Conservation (phyloP, 2,888 invertebrate genomes). For the Leptopterna dolabrata region DNA sequence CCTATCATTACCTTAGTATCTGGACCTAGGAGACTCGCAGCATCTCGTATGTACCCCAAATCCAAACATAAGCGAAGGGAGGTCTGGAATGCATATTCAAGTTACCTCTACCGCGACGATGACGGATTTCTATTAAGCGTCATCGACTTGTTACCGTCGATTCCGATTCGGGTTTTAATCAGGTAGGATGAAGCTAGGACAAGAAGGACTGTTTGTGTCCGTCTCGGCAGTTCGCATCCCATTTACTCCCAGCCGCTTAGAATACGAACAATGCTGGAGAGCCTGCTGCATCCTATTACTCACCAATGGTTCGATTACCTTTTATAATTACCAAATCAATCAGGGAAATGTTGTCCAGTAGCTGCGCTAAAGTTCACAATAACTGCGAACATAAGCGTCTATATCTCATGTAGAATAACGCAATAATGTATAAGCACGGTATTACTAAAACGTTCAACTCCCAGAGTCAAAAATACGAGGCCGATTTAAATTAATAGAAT, state of each 20-base stretch:
- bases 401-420: too few species aligned
- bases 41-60: conserved; percentile 54
- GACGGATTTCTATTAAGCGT: conserved; percentile 29
- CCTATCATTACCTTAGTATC: conserved; percentile 48
- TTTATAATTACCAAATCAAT: too few species aligned
- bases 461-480: too few species aligned
- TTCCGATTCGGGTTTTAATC: neutral
- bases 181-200: neutral
- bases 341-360: too few species aligned
- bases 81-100: conserved; percentile 45
- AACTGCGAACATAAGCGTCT: too few species aligned
- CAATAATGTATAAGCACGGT: too few species aligned
- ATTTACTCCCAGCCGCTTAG: neutral
- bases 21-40: conserved; percentile 24
- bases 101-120: conserved; percentile 3
- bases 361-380: too few species aligned
- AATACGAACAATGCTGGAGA: neutral
- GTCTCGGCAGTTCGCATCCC: neutral
- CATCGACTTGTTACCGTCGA: neutral
- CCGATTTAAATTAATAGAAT: too few species aligned
- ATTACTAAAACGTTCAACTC: too few species aligned
- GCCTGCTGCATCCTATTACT: too few species aligned
- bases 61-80: conserved; percentile 31
- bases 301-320: too few species aligned
- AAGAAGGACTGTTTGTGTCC: neutral